Percentiles rank a stretch among this genome's conserved stretches.
These are phyloP conservation scores for Agrochola macilenta DNA, from an alignment of 2,888 invertebrate species.

Conservation along the genomic window DNA sequence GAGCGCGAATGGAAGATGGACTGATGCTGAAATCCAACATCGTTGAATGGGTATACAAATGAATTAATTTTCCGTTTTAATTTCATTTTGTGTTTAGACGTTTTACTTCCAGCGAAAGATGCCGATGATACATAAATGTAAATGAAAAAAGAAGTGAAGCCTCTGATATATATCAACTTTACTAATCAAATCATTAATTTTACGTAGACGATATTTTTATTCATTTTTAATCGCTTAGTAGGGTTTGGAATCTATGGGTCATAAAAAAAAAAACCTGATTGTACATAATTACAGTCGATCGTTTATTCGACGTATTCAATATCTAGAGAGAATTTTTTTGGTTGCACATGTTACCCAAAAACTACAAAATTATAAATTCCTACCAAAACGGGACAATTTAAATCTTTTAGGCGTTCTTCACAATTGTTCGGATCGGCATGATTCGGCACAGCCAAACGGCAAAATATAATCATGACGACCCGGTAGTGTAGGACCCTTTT, in stretches of 20 bases:
- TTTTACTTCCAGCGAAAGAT: no score
- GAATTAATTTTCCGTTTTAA: background rate
- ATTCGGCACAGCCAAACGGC: background rate
- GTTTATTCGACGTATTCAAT: background rate
- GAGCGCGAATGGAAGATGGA: background rate
- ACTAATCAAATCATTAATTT: background rate
- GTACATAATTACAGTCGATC: background rate
- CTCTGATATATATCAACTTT: no score
- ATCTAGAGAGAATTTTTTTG: no score
- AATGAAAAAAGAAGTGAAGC: background rate
- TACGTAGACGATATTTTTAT: background rate
- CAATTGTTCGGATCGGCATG: background rate
- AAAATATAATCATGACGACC: no score
- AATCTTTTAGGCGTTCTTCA: background rate
- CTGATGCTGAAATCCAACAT: background rate
- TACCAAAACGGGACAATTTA: background rate
- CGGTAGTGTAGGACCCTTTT: no score
- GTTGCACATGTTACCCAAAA: background rate
- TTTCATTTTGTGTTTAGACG: background rate
- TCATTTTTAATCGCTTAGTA: background rate
- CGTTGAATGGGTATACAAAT: background rate
- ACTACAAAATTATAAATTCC: background rate
- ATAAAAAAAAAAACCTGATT: no score
- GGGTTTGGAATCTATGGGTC: background rate
- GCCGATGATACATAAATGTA: background rate